phyloP scores from a whole-genome alignment of 2,113 vertebrate species.

The Ptychochromis oligacanthus region DNA sequence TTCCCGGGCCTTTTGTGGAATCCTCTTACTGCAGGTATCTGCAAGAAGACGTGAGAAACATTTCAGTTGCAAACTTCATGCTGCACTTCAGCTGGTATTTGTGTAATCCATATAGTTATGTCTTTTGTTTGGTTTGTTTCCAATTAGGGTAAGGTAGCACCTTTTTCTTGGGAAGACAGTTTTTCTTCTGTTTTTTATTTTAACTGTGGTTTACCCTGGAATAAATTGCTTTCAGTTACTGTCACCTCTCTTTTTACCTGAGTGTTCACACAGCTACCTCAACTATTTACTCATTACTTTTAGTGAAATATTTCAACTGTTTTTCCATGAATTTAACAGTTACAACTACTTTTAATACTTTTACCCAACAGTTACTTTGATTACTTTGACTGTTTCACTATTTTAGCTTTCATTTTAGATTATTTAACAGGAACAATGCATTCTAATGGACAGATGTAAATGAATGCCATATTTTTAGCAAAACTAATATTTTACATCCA shows the following conservation, averaged over 20 bases:
- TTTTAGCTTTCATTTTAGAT: not conserved
- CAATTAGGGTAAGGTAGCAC: not conserved
- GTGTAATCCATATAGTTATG: no score
- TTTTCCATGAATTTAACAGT: not conserved
- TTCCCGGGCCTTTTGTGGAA: conserved; percentile 93
- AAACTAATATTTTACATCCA: not conserved
- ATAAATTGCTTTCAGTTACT: not conserved
- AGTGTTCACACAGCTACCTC: not conserved
- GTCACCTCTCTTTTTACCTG: no score
- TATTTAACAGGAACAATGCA: no score
- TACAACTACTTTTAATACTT: not conserved
- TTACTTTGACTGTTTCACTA: not conserved
- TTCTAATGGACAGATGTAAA: not conserved
- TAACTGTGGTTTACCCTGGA: not conserved
- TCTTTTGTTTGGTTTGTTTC: not conserved
- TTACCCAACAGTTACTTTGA: not conserved
- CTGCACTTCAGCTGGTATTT: not conserved
- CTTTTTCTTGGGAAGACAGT: not conserved
- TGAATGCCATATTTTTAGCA: not conserved
- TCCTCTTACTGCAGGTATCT: conserved; percentile 65
- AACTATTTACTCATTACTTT: not conserved
- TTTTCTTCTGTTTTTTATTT: not conserved
- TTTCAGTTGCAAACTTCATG: not conserved
- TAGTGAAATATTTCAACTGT: rapidly evolving
- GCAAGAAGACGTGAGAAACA: conserved; percentile 12